These are phyloP conservation scores for Hypocryptadius cinnamomeus DNA, from an alignment of 2,113 vertebrate species.

Conservation along the genomic window DNA sequence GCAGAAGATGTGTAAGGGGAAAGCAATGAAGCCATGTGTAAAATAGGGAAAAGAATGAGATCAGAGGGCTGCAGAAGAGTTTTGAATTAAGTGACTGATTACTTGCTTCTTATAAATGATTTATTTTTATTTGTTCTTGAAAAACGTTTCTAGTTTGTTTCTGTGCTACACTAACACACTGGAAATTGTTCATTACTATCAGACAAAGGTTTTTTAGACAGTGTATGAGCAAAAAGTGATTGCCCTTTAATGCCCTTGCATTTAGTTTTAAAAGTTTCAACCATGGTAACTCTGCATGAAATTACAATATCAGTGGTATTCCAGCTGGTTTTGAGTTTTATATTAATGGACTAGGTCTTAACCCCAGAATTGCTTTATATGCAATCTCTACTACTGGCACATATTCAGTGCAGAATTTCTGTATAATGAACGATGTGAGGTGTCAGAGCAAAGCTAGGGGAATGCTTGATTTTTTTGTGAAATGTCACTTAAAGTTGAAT, in stretches of 20 bases:
- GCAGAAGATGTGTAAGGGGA: background rate
- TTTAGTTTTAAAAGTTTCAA: background rate
- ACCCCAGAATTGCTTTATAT: background rate
- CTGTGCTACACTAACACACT: background rate
- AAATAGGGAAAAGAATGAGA: background rate
- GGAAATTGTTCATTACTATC: background rate
- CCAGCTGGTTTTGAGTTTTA: background rate
- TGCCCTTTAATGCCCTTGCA: background rate
- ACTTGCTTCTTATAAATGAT: background rate
- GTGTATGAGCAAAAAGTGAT: background rate
- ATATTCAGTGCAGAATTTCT: background rate
- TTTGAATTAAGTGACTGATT: background rate
- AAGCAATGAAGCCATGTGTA: background rate
- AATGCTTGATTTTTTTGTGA: background rate
- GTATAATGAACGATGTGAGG: background rate
- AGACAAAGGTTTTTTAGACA: background rate
- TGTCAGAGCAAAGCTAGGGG: background rate
- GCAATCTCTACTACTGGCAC: background rate
- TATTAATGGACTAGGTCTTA: background rate
- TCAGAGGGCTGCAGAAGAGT: background rate
- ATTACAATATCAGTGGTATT: background rate
- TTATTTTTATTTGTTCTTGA: conserved; percentile 2
- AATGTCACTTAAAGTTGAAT: background rate
- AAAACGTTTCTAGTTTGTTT: background rate
- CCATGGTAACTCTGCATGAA: background rate